Base-by-base conservation (phyloP, 2,888 invertebrate species). In the Sarcophaga subvicina region DNA sequence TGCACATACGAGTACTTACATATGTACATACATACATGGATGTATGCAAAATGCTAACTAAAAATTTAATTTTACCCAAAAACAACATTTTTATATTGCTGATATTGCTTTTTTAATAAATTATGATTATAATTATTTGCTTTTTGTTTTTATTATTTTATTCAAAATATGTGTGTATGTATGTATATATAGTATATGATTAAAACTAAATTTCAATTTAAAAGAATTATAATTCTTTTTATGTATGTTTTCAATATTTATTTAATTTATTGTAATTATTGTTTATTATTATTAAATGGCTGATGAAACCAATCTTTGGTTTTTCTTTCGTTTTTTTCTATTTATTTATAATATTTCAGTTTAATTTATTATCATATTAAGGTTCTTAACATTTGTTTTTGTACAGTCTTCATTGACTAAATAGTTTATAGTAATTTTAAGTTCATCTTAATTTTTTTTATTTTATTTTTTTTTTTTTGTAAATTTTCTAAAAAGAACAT, bases 391-490 rank as follows among this genome's bases (percentile, higher is more conserved):
- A 70, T 27, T 79, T 49, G 67, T 47, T 75, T 54, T 85, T 82
- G 81, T 82, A 75, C 82, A 84, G 82, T 79, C 80, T 82, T 87
- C 47, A 64, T 87, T 87, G 81, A 87, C 79, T 76, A 66, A 66
- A 80, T 82, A 78, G 66, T 87, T 82, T 82, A 71, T 73, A 17
- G 54, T 70, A 20, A 37, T 37, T 37, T 37, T 37, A 37, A 0
- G 37, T 72, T 67, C 80, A 22, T 66, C 5, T 49, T 75, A 64
- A 63, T 66, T 25, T 2, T 79, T 70, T 62, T 62, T 83, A 60
- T 83, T 72, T 67, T 83, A 12, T 64, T 10, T 22, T 70, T 73
- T 67, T 66, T 60, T 2, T 70, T 62, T 66, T 83, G 70, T 84
- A 77, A 69, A 77, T 77, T 73, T 81, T 87, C 73, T 81, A 84